phyloP scores from a whole-genome alignment of 2,888 invertebrate species.

The Spialia ferax region DNA sequence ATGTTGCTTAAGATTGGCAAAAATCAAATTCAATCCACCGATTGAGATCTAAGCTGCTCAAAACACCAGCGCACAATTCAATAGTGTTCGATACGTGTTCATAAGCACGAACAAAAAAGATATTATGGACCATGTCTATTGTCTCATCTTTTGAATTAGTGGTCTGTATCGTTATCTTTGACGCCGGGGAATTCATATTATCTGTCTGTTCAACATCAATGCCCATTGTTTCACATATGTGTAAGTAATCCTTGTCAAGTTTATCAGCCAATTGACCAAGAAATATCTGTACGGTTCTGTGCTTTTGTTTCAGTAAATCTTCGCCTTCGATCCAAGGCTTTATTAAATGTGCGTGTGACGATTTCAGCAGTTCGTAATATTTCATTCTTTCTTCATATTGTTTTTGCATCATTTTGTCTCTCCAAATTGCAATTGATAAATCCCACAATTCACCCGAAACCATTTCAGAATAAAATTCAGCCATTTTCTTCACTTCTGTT shows the following conservation, averaged over 20 bases:
- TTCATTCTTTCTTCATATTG: constrained; percentile 72
- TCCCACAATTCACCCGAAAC: constrained; percentile 62
- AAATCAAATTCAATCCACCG: constrained; percentile 79
- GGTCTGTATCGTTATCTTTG: constrained; percentile 28
- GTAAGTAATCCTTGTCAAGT: constrained; percentile 64
- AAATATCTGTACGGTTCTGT: constrained; percentile 61
- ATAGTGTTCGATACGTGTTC: constrained; percentile 63
- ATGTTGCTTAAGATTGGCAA: constrained; percentile 57
- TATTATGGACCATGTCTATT: constrained; percentile 50
- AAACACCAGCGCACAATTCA: constrained; percentile 67
- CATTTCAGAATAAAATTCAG: constrained; percentile 65
- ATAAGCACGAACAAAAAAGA: constrained; percentile 66
- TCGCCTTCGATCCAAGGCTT: constrained; percentile 74
- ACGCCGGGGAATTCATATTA: constrained; percentile 16
- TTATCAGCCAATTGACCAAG: constrained; percentile 63
- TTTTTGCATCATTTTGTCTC: constrained; percentile 67
- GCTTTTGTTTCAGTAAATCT: constrained; percentile 61
- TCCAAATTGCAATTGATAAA: constrained; percentile 70
- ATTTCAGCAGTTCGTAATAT: constrained; percentile 62
- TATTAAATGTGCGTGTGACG: constrained; percentile 62
- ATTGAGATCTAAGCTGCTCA: constrained; percentile 75
- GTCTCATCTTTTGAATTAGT: constrained; percentile 11
- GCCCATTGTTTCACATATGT: constrained; percentile 48
- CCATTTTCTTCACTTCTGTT: constrained; percentile 70
- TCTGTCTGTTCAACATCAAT: constrained; percentile 27